These are phyloP conservation scores for Apodemia zela DNA, from an alignment of 2,888 invertebrate genomes.

Conservation along the genomic window DNA sequence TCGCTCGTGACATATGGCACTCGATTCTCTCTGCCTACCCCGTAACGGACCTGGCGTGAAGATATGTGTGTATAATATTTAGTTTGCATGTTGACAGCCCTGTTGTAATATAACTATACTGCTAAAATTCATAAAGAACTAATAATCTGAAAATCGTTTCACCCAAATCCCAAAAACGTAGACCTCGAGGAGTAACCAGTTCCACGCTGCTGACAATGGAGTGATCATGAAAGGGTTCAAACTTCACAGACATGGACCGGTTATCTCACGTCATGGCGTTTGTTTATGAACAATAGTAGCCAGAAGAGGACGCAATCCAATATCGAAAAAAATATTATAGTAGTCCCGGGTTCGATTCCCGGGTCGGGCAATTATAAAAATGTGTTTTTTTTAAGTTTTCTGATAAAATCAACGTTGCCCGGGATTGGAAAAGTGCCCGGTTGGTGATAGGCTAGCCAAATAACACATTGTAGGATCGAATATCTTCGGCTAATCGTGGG, in stretches of 20 bases:
- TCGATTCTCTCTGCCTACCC: too few relatives aligned
- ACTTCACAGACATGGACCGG: slow-evolving; percentile 1
- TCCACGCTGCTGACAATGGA: not conserved
- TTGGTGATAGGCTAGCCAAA: too few relatives aligned
- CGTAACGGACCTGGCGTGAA: too few relatives aligned
- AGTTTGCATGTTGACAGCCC: not conserved
- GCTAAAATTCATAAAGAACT: slow-evolving; percentile 3
- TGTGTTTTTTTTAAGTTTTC: too few relatives aligned
- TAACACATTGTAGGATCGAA: too few relatives aligned
- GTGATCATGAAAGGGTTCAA: not conserved
- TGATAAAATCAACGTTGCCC: too few relatives aligned
- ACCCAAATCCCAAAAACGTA: not conserved
- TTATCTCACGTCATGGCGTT: not conserved
- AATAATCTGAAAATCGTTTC: slow-evolving; percentile 5
- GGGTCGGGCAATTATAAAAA: too few relatives aligned
- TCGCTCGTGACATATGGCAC: too few relatives aligned
- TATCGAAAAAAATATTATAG: not conserved
- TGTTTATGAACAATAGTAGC: not conserved
- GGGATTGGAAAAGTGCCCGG: too few relatives aligned
- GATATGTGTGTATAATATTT: too few relatives aligned
- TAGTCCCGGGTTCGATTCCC: too few relatives aligned
- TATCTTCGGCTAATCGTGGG: too few relatives aligned
- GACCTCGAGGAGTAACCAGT: slow-evolving; percentile 5
- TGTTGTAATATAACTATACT: not conserved
- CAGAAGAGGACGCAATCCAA: not conserved